These are phyloP conservation scores for Agrochola lychnidis DNA, from an alignment of 2,888 invertebrate species.

Conservation along the genomic window DNA sequence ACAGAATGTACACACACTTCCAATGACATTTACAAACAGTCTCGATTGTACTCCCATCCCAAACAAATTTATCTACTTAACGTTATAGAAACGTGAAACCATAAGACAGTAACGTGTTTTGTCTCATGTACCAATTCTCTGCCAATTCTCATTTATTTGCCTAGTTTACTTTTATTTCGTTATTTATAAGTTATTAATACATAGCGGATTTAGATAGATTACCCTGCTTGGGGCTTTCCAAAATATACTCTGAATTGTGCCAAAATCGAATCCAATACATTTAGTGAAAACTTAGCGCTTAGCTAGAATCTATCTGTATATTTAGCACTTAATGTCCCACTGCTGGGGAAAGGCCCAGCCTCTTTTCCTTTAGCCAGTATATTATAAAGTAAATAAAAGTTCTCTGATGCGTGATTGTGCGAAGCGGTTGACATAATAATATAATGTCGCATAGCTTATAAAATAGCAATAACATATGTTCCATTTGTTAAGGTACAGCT, in stretches of 20 bases:
- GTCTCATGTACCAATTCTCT: not conserved
- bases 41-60: not conserved
- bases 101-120: not conserved
- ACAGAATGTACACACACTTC: not conserved
- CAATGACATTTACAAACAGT: not conserved
- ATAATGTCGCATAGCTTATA: slow-evolving; percentile 26
- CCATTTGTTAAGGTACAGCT: not conserved
- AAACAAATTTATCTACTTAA: not conserved
- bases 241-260: not conserved
- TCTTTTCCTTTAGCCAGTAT: not conserved
- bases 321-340: not conserved
- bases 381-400: not conserved
- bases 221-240: not conserved
- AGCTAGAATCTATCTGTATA: not conserved
- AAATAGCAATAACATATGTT: not conserved
- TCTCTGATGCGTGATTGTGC: not conserved
- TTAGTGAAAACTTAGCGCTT: not conserved
- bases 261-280: not conserved
- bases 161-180: not conserved
- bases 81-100: not conserved
- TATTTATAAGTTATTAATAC: not conserved
- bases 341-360: not conserved
- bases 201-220: not conserved
- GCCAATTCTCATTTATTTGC: not conserved
- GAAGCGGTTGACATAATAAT: not conserved